phyloP scores from a whole-genome alignment of 2,888 invertebrate genomes.

The Griposia aprilina region DNA sequence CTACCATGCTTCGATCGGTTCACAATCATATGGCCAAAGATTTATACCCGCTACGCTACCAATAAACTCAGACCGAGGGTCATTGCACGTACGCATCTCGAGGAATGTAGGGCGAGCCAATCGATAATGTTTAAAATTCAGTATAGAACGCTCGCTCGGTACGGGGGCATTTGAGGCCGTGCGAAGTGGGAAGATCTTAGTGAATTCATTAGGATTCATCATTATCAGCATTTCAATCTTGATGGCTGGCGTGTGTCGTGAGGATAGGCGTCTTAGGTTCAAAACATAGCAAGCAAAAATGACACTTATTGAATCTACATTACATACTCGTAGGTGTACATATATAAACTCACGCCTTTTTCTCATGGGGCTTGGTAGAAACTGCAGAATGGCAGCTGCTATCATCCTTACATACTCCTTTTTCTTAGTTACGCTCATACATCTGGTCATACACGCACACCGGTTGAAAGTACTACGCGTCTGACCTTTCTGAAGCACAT shows the following conservation, averaged over 20 bases:
- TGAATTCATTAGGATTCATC: conserved; percentile 56
- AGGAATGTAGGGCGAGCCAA: conserved; percentile 83
- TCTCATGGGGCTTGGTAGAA: too few species aligned
- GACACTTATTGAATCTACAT: neutral
- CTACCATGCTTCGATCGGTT: conserved; percentile 49
- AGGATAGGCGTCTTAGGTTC: neutral
- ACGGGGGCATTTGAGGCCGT: conserved; percentile 68
- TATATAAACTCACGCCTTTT: too few species aligned
- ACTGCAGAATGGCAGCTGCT: too few species aligned
- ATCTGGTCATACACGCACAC: too few species aligned
- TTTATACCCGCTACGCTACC: conserved; percentile 71
- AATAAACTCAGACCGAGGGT: conserved; percentile 70
- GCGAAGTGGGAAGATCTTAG: conserved; percentile 55
- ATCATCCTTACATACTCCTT: too few species aligned
- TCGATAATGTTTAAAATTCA: conserved; percentile 87
- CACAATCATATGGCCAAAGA: conserved; percentile 69
- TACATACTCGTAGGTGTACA: too few species aligned
- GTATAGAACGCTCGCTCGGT: conserved; percentile 75
- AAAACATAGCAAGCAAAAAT: neutral
- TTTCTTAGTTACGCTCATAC: too few species aligned
- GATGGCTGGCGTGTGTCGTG: conserved; percentile 44
- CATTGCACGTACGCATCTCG: conserved; percentile 70
- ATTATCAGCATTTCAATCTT: conserved; percentile 57
- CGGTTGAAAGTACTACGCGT: too few species aligned
- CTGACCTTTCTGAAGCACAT: too few species aligned